Evolutionary conservation across 2,888 invertebrate genomes (phyloP), one percentile per base, ranked within the genome.

Genomic region (Pilophorus perplexus): DNA sequence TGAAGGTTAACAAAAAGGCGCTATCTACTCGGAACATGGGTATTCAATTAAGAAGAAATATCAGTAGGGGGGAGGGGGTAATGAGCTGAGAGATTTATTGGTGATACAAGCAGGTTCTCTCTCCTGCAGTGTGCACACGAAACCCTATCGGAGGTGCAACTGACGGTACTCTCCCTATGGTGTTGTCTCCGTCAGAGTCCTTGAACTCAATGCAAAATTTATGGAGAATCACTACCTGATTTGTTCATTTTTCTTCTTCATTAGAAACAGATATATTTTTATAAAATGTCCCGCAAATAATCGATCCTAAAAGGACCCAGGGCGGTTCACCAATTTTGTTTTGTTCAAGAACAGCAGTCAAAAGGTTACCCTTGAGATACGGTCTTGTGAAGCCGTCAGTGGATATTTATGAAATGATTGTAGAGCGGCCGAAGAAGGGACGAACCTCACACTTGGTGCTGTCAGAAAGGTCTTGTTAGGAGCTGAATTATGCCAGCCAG

Each of bases 391-490:
- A 55, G 55, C n/a, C 55, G 55, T 55, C 55, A 55, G 38, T 38
- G 55, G 37, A 55, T 55, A 55, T 55, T 55, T 55, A 55, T 55
- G 55, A 55, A 55, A 55, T 55, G 55, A 55, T 55, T 55, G 55
- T 55, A 38, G 55, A 55, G 55, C 55, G 55, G 55, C 6, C 33
- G n/a, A 14, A 22, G n/a, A 23, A 20, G 20, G 37, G n/a, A 55
- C 10, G 8, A 14, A 55, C 55, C 62, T 62, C 62, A 62, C 62
- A 62, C 62, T 46, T 62, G 40, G 62, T 12, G 62, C 62, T 62
- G 62, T 62, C 62, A 62, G 62, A 62, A 62, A 20, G 28, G 62
- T 52, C 62, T 62, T 62, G 62, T 62, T 62, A 62, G 62, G 23
- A 28, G 62, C 48, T 62, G 62, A 62, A 62, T 62, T 62, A 62